Conservation (phyloP, 2,113 vertebrate genomes). For the Tautogolabrus adspersus region DNA sequence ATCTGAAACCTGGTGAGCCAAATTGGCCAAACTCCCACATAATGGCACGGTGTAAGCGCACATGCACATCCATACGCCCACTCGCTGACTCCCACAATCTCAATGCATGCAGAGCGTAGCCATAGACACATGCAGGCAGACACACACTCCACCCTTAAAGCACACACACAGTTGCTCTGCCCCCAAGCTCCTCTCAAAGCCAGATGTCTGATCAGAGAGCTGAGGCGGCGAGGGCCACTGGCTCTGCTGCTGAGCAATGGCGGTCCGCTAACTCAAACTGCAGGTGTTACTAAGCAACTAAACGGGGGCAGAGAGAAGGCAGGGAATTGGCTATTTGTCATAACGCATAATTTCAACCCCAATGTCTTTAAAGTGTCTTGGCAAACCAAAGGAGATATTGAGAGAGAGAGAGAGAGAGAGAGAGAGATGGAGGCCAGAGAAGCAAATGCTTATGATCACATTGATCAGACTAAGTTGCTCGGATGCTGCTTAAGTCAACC, state of each 20-base stretch:
- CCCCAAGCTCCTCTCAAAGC: slow-evolving; percentile 65
- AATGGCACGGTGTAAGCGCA: slow-evolving; percentile 72
- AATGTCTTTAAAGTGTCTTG: slow-evolving; percentile 66
- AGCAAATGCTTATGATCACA: slow-evolving; percentile 35
- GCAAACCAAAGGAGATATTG: slow-evolving; percentile 23
- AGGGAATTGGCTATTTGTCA: slow-evolving; percentile 78
- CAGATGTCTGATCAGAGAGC: slow-evolving; percentile 71
- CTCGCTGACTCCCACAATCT: slow-evolving; percentile 67
- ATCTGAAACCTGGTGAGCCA: slow-evolving; percentile 67
- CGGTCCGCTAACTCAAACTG: slow-evolving; percentile 75
- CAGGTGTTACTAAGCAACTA: slow-evolving; percentile 88
- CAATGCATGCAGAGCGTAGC: slow-evolving; percentile 49
- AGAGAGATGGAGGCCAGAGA: slow-evolving; percentile 19
- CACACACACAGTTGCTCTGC: slow-evolving; percentile 42
- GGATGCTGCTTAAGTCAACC: background rate
- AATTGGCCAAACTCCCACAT: slow-evolving; percentile 78
- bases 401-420: slow-evolving; percentile 41
- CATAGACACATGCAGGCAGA: slow-evolving; percentile 56
- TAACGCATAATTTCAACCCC: slow-evolving; percentile 75
- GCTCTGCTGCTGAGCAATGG: slow-evolving; percentile 70
- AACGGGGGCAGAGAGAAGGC: slow-evolving; percentile 76
- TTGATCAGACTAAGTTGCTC: slow-evolving; percentile 18
- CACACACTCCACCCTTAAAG: slow-evolving; percentile 25
- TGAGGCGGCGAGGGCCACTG: slow-evolving; percentile 59
- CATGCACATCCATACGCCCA: slow-evolving; percentile 75